Evolutionary conservation across 2,888 invertebrate species (phyloP).

Genomic region (Ophion slaviceki): DNA sequence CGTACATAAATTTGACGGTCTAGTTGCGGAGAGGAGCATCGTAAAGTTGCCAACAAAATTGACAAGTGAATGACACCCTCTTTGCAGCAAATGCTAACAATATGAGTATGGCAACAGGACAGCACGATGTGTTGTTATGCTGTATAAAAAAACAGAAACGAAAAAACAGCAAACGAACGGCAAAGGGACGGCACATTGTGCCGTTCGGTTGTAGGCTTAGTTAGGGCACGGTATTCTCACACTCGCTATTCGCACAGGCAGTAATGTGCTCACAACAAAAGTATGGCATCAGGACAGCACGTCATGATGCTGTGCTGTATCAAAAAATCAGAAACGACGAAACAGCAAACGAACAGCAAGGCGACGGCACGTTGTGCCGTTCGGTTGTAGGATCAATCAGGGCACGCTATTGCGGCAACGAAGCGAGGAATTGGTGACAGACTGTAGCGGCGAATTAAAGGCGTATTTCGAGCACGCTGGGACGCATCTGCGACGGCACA

Average conservation of each 20-base stretch:
- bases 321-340: neutral
- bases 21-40: too few species aligned
- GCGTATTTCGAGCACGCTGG: neutral
- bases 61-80: too few species aligned
- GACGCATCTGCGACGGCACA: neutral
- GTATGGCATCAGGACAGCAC: neutral
- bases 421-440: neutral
- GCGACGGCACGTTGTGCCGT: constrained; percentile 4
- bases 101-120: too few species aligned
- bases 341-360: neutral
- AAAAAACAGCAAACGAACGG: neutral
- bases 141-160: too few species aligned
- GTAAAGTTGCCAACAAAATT: too few species aligned
- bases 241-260: too few species aligned
- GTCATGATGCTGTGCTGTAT: neutral
- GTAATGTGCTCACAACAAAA: too few species aligned
- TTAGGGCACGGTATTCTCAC: too few species aligned
- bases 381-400: neutral
- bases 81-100: too few species aligned
- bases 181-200: neutral
- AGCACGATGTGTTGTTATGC: too few species aligned
- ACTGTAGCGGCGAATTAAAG: neutral
- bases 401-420: neutral
- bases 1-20: too few species aligned
- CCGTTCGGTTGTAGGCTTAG: neutral